A percentile compares a stretch with the other conserved stretches of the same genome.
These are phyloP conservation scores for Chalcis sispes DNA, from an alignment of 2,888 invertebrate species.

Conservation along the genomic window DNA sequence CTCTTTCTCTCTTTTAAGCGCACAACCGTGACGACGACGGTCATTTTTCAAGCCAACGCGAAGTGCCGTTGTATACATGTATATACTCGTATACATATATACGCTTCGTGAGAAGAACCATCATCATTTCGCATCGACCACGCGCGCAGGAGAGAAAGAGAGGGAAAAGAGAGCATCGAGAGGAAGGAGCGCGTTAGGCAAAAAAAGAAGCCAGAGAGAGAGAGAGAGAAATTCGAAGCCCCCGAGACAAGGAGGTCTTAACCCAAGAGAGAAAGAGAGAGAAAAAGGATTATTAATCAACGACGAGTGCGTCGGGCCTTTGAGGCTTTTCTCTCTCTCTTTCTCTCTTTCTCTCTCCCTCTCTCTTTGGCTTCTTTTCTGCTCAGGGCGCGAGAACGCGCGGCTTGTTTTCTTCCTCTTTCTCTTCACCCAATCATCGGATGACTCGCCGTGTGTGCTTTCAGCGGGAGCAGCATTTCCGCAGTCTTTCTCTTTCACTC, in stretches of 20 bases:
- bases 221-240: not conserved
- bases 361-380: too few relatives aligned
- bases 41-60: conserved; percentile 35
- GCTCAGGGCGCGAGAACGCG: too few relatives aligned
- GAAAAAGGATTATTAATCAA: conserved; percentile 42
- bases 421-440: conserved; percentile 57
- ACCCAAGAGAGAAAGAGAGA: too few relatives aligned
- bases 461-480: conserved; percentile 54
- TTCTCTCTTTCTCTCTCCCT: not conserved
- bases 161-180: not conserved
- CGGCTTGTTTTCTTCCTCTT: not conserved
- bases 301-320: conserved; percentile 2
- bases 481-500: conserved; percentile 57
- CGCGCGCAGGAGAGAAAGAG: not conserved
- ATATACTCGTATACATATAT: too few relatives aligned
- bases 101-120: conserved; percentile 17
- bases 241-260: too few relatives aligned
- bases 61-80: too few relatives aligned
- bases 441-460: conserved; percentile 58
- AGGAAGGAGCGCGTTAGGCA: not conserved
- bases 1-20: too few relatives aligned
- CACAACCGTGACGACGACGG: conserved; percentile 19
- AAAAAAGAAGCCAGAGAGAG: not conserved
- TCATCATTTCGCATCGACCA: conserved; percentile 34
- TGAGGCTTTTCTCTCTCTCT: not conserved